phyloP scores from a whole-genome alignment of 2,888 invertebrate genomes.

The Epirrhoe alternata region DNA sequence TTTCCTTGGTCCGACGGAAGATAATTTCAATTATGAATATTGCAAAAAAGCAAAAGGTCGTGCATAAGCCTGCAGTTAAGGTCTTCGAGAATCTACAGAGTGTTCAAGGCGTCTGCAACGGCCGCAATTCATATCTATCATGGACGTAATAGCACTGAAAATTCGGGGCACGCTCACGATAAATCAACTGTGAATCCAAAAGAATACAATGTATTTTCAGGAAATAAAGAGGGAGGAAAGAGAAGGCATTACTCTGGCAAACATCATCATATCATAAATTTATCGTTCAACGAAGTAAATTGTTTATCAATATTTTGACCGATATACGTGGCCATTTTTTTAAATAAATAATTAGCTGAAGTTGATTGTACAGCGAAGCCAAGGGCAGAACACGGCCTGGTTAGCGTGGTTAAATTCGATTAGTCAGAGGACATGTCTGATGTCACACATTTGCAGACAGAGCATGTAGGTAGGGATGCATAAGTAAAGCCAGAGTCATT shows the following conservation, averaged over 20 bases:
- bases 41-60: conserved; percentile 4
- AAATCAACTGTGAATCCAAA: no score
- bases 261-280: background rate
- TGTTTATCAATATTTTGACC: background rate
- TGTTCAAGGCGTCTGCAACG: conserved; percentile 14
- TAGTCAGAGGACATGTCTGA: conserved; percentile 17
- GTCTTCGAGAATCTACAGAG: conserved; percentile 1
- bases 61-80: conserved; percentile 9
- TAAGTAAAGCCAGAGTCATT: conserved; percentile 14
- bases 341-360: conserved; percentile 20
- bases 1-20: conserved; percentile 15
- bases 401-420: conserved; percentile 21
- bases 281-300: background rate
- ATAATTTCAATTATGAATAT: background rate
- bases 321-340: conserved; percentile 17
- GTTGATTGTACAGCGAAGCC: conserved; percentile 10
- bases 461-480: background rate
- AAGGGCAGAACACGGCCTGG: conserved; percentile 20
- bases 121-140: background rate
- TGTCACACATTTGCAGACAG: conserved; percentile 5
- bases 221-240: no score
- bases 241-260: background rate
- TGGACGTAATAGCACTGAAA: no score
- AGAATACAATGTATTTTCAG: no score
- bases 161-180: no score